These are phyloP conservation scores for Sweltsa coloradensis DNA, from an alignment of 1,140 invertebrate species.

Conservation along the genomic window DNA sequence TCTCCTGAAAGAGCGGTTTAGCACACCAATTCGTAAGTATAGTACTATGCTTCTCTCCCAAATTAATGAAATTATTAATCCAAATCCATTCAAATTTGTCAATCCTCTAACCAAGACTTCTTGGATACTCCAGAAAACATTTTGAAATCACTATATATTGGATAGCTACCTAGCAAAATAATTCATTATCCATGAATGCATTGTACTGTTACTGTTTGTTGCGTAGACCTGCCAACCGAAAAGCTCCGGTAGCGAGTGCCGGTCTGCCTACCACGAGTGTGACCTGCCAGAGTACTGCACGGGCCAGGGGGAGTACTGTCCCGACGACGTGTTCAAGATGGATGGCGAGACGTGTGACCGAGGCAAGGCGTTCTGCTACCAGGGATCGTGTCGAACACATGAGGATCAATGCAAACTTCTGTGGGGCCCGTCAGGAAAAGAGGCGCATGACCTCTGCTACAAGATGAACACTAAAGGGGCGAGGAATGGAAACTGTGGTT, in stretches of 20 bases:
- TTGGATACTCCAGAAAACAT: too few relatives aligned
- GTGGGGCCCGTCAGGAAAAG: slow-evolving; percentile 86
- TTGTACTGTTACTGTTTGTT: too few relatives aligned
- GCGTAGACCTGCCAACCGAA: slow-evolving; percentile 66
- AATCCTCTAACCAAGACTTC: too few relatives aligned
- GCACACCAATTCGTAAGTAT: too few relatives aligned
- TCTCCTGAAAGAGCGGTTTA: too few relatives aligned
- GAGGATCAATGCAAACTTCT: slow-evolving; percentile 85
- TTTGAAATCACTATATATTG: too few relatives aligned
- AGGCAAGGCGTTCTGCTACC: slow-evolving; percentile 79
- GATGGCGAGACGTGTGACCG: slow-evolving; percentile 71
- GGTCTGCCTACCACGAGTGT: slow-evolving; percentile 71
- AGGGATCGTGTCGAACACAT: slow-evolving; percentile 81
- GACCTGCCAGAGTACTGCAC: slow-evolving; percentile 93
- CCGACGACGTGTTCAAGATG: slow-evolving; percentile 78
- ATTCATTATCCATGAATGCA: too few relatives aligned
- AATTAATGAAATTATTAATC: too few relatives aligned
- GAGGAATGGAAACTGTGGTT: slow-evolving; percentile 91
- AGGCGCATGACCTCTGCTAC: slow-evolving; percentile 76
- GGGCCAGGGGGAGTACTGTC: slow-evolving; percentile 87
- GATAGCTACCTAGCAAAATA: too few relatives aligned
- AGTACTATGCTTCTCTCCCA: too few relatives aligned
- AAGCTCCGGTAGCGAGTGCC: slow-evolving; percentile 62
- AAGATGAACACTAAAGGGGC: slow-evolving; percentile 73
- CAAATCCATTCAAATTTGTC: too few relatives aligned